Percentiles rank a stretch among this genome's conserved stretches.
These are phyloP conservation scores for Pampusana beccarii DNA, from an alignment of 2,113 vertebrate genomes.

Conservation along the genomic window DNA sequence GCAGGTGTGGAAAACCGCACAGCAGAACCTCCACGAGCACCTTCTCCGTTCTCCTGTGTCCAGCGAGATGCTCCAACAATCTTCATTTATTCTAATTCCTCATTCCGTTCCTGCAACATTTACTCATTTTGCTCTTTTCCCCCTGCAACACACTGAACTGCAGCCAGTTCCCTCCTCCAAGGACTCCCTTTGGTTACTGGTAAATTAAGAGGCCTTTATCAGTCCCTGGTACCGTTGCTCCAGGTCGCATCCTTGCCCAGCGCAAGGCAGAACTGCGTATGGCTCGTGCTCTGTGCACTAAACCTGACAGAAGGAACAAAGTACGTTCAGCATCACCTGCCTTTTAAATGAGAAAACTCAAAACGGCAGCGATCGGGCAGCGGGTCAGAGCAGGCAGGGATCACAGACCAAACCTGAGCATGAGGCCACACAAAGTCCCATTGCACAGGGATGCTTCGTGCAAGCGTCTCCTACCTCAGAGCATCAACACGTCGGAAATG, in stretches of 20 bases:
- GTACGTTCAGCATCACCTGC: background rate
- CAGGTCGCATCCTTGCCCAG: background rate
- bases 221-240: rapidly evolving
- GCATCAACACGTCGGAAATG: rapidly evolving
- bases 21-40: background rate
- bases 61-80: background rate
- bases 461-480: rapidly evolving
- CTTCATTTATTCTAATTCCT: background rate
- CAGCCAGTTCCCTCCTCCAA: background rate
- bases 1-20: rapidly evolving
- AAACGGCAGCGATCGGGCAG: rapidly evolving
- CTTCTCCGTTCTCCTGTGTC: rapidly evolving
- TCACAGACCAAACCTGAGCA: background rate
- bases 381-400: background rate
- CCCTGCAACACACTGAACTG: background rate
- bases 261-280: background rate
- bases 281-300: rapidly evolving
- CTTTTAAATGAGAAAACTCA: background rate
- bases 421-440: rapidly evolving
- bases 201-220: background rate
- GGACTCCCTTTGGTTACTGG: background rate
- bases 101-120: background rate
- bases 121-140: background rate
- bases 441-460: rapidly evolving
- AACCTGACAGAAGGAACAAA: background rate